Conservation (phyloP, 2,888 invertebrate genomes). For the Acanthococcus lagerstroemiae region DNA sequence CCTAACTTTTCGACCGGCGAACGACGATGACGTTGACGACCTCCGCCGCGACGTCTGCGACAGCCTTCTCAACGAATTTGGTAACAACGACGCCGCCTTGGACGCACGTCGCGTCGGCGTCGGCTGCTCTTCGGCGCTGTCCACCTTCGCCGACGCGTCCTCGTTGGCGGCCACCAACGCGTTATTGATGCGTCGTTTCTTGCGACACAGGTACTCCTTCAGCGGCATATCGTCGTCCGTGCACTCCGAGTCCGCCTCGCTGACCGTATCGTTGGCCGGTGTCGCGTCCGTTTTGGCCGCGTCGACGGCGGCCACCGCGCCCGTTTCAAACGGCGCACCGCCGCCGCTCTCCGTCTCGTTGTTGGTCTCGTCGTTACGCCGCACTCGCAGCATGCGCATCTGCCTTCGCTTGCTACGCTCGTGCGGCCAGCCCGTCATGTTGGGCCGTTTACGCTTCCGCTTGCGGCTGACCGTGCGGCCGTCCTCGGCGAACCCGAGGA, state of each 20-base stretch:
- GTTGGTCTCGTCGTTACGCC: neutral
- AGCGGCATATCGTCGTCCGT: slow-evolving; percentile 18
- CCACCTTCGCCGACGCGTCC: neutral
- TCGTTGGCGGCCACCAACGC: neutral
- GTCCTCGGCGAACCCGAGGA: slow-evolving; percentile 35
- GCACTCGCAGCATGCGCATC: slow-evolving; percentile 1
- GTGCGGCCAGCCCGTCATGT: slow-evolving; percentile 71
- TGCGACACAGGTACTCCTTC: neutral
- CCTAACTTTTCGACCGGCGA: too few relatives aligned
- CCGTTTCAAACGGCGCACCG: neutral
- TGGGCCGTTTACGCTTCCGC: slow-evolving; percentile 52
- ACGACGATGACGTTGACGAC: neutral
- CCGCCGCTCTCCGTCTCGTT: neutral
- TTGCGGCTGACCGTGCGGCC: slow-evolving; percentile 37
- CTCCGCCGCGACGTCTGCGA: neutral
- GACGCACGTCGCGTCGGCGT: neutral
- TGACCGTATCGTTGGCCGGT: neutral
- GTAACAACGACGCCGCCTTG: neutral
- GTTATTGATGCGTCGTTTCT: slow-evolving; percentile 3
- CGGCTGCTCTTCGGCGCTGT: neutral
- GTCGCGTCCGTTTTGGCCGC: neutral
- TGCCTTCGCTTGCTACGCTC: slow-evolving; percentile 39
- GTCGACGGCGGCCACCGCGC: neutral
- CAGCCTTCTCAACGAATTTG: neutral
- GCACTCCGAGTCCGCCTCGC: slow-evolving; percentile 25